Conservation (phyloP, 2,113 vertebrate genomes). For the Cephalopholis sonnerati region DNA sequence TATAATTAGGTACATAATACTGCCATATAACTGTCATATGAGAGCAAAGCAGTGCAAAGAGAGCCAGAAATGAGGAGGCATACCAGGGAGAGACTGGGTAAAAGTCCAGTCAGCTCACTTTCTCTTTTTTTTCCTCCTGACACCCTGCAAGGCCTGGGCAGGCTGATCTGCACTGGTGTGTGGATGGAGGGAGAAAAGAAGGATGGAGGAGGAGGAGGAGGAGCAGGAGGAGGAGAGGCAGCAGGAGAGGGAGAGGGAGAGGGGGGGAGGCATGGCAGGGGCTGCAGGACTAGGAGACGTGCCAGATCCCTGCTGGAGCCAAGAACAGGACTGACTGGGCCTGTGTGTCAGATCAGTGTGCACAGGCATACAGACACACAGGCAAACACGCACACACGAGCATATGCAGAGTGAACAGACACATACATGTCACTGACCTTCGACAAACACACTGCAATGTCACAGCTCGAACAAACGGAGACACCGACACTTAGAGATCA, state of each 20-base stretch:
- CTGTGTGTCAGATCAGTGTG: conserved; percentile 68
- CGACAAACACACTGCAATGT: conserved; percentile 58
- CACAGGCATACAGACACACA: conserved; percentile 30
- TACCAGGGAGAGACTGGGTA: conserved; percentile 11
- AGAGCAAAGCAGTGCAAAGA: conserved; percentile 23
- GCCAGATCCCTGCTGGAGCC: conserved; percentile 77
- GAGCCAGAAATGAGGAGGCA: conserved; percentile 49
- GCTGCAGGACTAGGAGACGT: conserved; percentile 71
- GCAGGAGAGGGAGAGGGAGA: conserved; percentile 21
- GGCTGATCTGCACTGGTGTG: conserved; percentile 64
- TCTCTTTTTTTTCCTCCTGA: conserved; percentile 21
- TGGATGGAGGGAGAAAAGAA: conserved; percentile 52
- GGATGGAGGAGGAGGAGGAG: conserved; percentile 3
- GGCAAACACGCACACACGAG: conserved; percentile 20
- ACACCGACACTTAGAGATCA: not conserved
- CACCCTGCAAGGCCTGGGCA: conserved; percentile 49
- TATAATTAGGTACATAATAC: conserved; percentile 45
- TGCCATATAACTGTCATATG: conserved; percentile 52
- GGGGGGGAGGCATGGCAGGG: conserved; percentile 52
- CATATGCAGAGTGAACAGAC: conserved; percentile 62
- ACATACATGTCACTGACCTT: conserved; percentile 69
- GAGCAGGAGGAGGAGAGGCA: conserved; percentile 18
- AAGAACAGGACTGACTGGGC: conserved; percentile 77
- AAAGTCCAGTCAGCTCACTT: conserved; percentile 45
- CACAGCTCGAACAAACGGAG: conserved; percentile 32